A percentile compares a stretch with the other conserved stretches of the same genome.
Conservation (phyloP, 2,888 invertebrate genomes). For the Agrochola circellaris region DNA sequence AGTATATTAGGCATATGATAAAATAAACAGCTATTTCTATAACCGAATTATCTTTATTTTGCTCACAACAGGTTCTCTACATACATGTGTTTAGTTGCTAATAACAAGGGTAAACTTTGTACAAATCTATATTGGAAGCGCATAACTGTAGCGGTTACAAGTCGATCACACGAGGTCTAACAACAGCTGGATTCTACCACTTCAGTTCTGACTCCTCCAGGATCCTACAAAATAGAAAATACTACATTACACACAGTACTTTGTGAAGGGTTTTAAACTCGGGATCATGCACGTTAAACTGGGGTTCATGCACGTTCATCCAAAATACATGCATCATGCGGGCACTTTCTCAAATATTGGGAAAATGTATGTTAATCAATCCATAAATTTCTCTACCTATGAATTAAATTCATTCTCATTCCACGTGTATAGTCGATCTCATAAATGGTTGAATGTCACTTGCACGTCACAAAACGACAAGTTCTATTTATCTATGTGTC, state of each 20-base stretch:
- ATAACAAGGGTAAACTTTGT: constrained; percentile 66
- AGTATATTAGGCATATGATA: neutral
- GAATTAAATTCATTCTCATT: constrained; percentile 12
- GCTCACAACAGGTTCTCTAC: constrained; percentile 56
- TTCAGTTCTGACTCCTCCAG: constrained; percentile 69
- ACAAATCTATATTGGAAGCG: constrained; percentile 63
- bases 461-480: neutral
- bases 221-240: constrained; percentile 65
- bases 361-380: constrained; percentile 27
- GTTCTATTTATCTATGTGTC: neutral
- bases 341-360: constrained; percentile 6
- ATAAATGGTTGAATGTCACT: neutral
- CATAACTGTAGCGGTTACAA: constrained; percentile 52
- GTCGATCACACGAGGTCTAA: constrained; percentile 62
- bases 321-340: constrained; percentile 47
- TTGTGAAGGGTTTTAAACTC: neutral
- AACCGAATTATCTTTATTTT: constrained; percentile 66
- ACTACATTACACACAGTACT: constrained; percentile 32
- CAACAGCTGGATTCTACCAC: constrained; percentile 47
- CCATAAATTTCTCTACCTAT: constrained; percentile 14
- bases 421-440: constrained; percentile 8
- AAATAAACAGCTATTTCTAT: constrained; percentile 46
- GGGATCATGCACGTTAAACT: constrained; percentile 22
- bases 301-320: constrained; percentile 28
- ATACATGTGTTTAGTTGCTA: constrained; percentile 46